Base-by-base conservation (phyloP, 2,797 vertebrate genomes). In the Peromyscus melanophrys region DNA sequence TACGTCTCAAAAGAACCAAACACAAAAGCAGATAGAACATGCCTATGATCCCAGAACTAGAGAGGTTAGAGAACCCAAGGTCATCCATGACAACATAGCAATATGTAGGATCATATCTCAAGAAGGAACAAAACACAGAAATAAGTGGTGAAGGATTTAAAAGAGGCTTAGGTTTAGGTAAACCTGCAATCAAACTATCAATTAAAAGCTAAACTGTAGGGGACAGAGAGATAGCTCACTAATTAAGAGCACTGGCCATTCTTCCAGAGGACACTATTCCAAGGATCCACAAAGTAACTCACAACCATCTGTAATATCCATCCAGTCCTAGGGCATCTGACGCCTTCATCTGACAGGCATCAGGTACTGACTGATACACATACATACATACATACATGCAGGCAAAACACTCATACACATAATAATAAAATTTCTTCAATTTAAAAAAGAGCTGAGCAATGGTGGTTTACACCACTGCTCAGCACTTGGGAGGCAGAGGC, bases 171-270 rank as follows among this genome's bases (percentile, higher is more conserved):
- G 1, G 82, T 29, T 82, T 57, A 93, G 9, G 19, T 77, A 96
- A 88, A 57, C 37, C 52, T 63, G 6, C 21, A 91, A 67, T 87
- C 52, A 95, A 85, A 87, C n/a, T 34, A 57, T 57, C 61, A 90
- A 23, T 71, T 92, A 85, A 86, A 93, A 93, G 81, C 31, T 90
- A 81, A 90, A 93, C 14, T 43, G 13, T 19, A 83, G 55, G 34
- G 21, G 21, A 57, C 34, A 57, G 34, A 81, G 2, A 57, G 12
- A 37, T 80, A 52, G 78, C 7, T 81, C 52, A 57, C 2, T 1
- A 5, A 57, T 59, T 37, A 59, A 81, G 21, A 25, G 34, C 31
- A 57, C 4, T 59, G 55, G n/a, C n/a, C 14, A 12, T 14, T 81
- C 77, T 57, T 81, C 34, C 78, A 59, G 78, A 59, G 55, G 57